Conservation (phyloP, 2,888 invertebrate species). For the Noctua janthina region DNA sequence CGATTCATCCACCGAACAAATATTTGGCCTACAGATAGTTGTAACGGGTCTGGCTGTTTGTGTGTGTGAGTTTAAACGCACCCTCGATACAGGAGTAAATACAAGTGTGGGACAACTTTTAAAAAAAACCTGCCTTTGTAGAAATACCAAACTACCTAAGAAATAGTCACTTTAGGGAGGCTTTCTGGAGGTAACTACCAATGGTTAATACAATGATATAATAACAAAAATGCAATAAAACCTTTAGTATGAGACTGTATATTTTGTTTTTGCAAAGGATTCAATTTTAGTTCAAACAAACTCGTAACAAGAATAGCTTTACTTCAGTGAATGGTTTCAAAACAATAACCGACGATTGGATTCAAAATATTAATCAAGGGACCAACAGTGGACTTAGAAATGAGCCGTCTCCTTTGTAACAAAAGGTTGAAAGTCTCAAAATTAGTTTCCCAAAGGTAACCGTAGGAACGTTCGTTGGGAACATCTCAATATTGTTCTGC, state of each 20-base stretch:
- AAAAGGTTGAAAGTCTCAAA: constrained; percentile 56
- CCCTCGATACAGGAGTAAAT: neutral
- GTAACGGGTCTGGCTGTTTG: neutral
- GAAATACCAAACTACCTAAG: neutral
- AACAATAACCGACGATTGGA: constrained; percentile 28
- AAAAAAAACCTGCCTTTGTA: neutral
- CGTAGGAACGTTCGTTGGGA: constrained; percentile 12
- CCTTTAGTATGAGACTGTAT: neutral
- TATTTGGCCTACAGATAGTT: neutral
- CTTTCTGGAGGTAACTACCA: neutral
- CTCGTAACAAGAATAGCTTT: constrained; percentile 4
- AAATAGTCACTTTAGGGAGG: neutral
- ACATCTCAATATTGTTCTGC: constrained; percentile 58
- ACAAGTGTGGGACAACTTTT: neutral
- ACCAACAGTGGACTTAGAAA: constrained; percentile 43
- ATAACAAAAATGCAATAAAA: neutral
- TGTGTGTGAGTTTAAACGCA: neutral
- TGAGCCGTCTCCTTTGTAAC: constrained; percentile 43
- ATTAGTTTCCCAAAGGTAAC: constrained; percentile 52
- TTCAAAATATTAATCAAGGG: constrained; percentile 49
- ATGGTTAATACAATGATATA: neutral
- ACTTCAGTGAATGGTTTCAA: constrained; percentile 14
- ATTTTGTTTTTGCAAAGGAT: neutral
- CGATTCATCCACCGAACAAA: neutral
- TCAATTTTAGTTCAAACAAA: constrained; percentile 4